A percentile compares a stretch with the other conserved stretches of the same genome.
Conservation (phyloP, 2,797 vertebrate genomes). For the Paguma larvata region DNA sequence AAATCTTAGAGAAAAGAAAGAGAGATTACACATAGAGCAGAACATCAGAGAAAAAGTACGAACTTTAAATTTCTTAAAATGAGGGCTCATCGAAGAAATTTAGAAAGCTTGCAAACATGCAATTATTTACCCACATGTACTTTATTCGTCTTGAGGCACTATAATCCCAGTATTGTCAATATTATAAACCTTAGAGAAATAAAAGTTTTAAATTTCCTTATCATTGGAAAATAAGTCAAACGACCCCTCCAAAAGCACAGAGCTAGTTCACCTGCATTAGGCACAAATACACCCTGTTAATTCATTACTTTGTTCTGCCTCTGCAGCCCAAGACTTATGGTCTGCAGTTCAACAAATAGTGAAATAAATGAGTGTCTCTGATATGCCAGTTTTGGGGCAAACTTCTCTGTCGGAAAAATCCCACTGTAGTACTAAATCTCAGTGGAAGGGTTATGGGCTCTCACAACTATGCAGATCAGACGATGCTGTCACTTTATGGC, state of each 20-base stretch:
- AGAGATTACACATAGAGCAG: background rate
- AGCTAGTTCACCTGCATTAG: background rate
- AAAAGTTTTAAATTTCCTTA: background rate
- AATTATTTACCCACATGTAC: background rate
- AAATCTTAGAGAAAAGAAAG: background rate
- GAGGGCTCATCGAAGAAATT: background rate
- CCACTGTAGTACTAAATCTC: background rate
- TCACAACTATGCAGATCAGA: background rate
- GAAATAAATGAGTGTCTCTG: background rate
- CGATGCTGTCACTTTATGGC: background rate
- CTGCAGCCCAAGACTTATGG: background rate
- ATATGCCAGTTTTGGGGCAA: background rate
- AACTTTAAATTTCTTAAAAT: background rate
- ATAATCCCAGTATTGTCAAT: background rate
- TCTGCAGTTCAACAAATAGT: background rate
- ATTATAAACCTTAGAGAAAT: conserved; percentile 13
- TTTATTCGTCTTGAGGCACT: background rate
- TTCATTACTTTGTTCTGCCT: background rate
- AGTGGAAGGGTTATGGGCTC: background rate
- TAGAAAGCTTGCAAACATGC: background rate
- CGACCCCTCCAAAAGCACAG: background rate
- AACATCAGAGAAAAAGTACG: background rate
- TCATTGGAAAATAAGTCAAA: background rate
- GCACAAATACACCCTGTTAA: background rate
- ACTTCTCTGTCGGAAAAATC: background rate